These are phyloP conservation scores for Stictonetta naevosa DNA, from an alignment of 2,113 vertebrate species.

Conservation along the genomic window DNA sequence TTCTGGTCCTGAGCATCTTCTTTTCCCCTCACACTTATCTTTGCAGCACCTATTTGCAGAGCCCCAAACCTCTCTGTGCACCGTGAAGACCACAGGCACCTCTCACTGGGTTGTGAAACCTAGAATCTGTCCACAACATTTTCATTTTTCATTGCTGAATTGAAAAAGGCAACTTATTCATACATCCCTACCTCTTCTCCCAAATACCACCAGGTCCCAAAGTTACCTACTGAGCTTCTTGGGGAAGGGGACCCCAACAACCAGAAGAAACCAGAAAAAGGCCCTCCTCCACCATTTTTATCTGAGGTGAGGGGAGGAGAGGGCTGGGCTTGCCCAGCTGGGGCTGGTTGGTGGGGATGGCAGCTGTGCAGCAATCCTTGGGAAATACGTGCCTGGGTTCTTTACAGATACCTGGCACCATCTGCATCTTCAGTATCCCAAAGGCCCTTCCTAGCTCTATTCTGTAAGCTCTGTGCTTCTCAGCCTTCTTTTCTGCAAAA, in stretches of 20 bases:
- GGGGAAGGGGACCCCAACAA: neutral
- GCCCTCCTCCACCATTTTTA: neutral
- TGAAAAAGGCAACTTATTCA: neutral
- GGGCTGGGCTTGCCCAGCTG: neutral
- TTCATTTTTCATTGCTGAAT: neutral
- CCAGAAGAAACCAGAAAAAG: neutral
- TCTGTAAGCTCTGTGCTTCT: neutral
- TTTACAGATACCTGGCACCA: accelerated
- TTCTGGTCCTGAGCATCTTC: neutral
- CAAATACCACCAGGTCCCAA: neutral
- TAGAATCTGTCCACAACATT: neutral
- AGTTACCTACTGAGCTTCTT: neutral
- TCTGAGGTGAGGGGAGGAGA: neutral
- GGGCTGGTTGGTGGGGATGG: accelerated
- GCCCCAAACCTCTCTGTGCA: neutral
- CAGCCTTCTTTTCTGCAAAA: neutral
- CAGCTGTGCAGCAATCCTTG: neutral
- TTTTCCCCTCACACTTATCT: neutral
- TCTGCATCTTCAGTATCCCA: neutral
- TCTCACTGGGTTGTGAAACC: neutral
- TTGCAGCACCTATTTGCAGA: neutral
- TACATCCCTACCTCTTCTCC: neutral
- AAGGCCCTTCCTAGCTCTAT: neutral
- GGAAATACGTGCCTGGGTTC: neutral
- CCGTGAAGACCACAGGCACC: accelerated